These are phyloP conservation scores for Coronaproctus castanopsis DNA, from an alignment of 2,888 invertebrate genomes.

Conservation along the genomic window DNA sequence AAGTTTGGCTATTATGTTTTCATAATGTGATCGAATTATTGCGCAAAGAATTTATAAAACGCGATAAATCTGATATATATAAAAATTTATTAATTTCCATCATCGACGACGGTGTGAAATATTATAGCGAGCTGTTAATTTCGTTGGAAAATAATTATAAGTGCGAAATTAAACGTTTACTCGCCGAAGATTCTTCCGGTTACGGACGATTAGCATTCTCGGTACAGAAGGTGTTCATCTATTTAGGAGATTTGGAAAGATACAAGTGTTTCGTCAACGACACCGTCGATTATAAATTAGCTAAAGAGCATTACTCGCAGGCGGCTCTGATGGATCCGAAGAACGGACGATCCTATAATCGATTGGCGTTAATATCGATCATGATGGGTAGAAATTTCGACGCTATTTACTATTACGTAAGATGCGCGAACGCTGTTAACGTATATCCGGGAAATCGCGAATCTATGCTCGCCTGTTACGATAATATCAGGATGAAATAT, in stretches of 20 bases:
- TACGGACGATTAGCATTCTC: conserved; percentile 56
- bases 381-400: conserved; percentile 80
- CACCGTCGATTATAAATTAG: conserved; percentile 56
- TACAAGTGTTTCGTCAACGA: conserved; percentile 72
- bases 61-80: conserved; percentile 28
- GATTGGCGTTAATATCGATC: conserved; percentile 73
- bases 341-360: conserved; percentile 87
- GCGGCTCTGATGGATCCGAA: conserved; percentile 85
- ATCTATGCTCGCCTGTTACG: conserved; percentile 66
- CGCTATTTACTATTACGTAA: conserved; percentile 91
- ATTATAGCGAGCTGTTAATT: conserved; percentile 53
- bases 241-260: conserved; percentile 76
- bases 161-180: conserved; percentile 38
- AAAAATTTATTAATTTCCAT: conserved; percentile 7
- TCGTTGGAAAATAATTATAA: conserved; percentile 53
- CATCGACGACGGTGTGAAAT: conserved; percentile 36
- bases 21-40: conserved; percentile 70
- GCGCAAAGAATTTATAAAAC: conserved; percentile 37
- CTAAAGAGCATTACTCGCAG: conserved; percentile 66
- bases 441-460: conserved; percentile 82
- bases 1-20: conserved; percentile 78
- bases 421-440: conserved; percentile 83
- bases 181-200: conserved; percentile 24
- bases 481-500: conserved; percentile 33
- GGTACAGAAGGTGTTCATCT: conserved; percentile 69